Evolutionary conservation across 2,888 invertebrate species (phyloP), one percentile per base, ranked within the genome.

Genomic region (Theretra japonica): DNA sequence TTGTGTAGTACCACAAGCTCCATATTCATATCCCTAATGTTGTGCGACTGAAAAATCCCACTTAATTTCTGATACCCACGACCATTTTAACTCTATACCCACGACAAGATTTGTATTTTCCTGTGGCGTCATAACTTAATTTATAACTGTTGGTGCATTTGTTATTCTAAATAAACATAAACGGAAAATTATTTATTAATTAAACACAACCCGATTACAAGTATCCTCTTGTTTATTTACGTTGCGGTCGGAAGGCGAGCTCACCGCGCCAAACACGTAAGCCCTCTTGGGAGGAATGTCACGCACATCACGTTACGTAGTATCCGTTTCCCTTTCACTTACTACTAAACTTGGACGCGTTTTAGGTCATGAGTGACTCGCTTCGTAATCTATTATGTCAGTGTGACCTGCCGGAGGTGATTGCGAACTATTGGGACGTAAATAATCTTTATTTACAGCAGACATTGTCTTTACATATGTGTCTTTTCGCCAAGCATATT

Each of bases 291-390:
- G 58, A 72, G 17, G 69, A 50, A 60, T 69, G 72, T 69, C 72
- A 72, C 69, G 72, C 68, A 72, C 72, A 53, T 23, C 28, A 50
- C 60, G 72, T 72, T 72, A 72, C 72, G 72, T 72, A 69, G 19
- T 53, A 62, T 70, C 70, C 60, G 50, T 59, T 70, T 71, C 68
- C 70, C 73, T 73, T 73, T 73, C 73, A 73, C 73, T 73, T 70
- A 68, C 73, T 25, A 15, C 70, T 62, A 62, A 62, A 70, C 53
- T 33, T 65, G 65, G 69, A 25, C 50, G 59, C 69, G 48, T 60
- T 60, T 72, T 72, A 56, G 69, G 72, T 60, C 53, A 58, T 48
- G 30, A 30, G 48, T 65, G 53, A n/a, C 15, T 41, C 17, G 56
- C 25, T 71, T 53, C 70, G 62, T 59, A 58, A 48, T 59, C 62